phyloP scores from a whole-genome alignment of 2,113 vertebrate genomes.

The Ameiurus melas region DNA sequence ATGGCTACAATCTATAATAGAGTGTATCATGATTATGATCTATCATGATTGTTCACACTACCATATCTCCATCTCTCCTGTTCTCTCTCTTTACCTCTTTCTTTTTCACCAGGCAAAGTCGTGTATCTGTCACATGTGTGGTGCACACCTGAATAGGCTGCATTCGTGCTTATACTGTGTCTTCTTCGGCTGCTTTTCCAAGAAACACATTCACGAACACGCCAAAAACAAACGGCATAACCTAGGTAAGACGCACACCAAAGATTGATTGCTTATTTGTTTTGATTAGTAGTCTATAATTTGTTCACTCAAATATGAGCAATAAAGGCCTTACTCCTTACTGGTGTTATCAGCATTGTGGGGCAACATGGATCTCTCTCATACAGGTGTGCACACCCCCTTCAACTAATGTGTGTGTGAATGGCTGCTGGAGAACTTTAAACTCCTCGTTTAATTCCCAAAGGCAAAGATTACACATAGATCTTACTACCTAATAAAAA shows the following conservation, averaged over 20 bases:
- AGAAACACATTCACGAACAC: conserved; percentile 99
- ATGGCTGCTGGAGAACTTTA: neutral
- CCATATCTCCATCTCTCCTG: neutral
- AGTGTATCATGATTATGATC: neutral
- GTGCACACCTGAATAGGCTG: conserved; percentile 90
- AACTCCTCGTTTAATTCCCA: neutral
- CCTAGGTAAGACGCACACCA: conserved; percentile 81
- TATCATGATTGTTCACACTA: neutral
- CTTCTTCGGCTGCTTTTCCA: conserved; percentile 98
- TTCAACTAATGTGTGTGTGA: neutral
- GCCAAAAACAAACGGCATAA: conserved; percentile 98
- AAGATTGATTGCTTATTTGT: neutral
- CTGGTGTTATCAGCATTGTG: conserved; percentile 16
- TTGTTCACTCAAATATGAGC: neutral
- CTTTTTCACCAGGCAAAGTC: conserved; percentile 78
- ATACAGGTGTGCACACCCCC: neutral
- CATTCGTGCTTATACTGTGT: conserved; percentile 99
- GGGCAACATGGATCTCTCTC: neutral
- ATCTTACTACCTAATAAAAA: neutral
- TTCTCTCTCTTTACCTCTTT: neutral
- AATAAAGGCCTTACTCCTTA: neutral
- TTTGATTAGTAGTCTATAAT: neutral
- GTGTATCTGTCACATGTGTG: conserved; percentile 89
- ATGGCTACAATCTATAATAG: neutral
- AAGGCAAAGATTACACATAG: neutral